Conservation (phyloP, 1,140 invertebrate genomes). For the Drosophila sulfurigaster region DNA sequence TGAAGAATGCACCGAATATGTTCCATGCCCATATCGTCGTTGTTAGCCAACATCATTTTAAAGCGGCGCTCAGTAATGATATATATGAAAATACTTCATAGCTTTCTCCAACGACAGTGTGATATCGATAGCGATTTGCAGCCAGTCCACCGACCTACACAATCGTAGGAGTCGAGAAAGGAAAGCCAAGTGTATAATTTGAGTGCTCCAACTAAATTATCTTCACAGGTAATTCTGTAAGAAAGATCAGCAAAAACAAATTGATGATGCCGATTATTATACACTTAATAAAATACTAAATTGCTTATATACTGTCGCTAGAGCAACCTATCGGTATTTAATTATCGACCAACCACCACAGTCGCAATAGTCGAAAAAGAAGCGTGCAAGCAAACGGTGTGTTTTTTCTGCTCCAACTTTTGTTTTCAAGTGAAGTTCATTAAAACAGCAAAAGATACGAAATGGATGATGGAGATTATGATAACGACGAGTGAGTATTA, state of each 20-base stretch:
- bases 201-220: too few species aligned
- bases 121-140: too few species aligned
- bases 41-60: background rate
- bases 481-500: conserved; percentile 89
- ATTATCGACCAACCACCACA: conserved; percentile 20
- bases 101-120: too few species aligned
- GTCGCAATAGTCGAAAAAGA: conserved; percentile 9
- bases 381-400: conserved; percentile 44
- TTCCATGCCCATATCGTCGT: background rate
- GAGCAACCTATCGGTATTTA: background rate
- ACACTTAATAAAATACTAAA: background rate
- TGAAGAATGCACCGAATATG: background rate
- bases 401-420: background rate
- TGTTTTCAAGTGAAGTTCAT: background rate
- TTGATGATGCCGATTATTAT: too few species aligned
- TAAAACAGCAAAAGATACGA: background rate
- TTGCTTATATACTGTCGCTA: background rate
- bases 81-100: too few species aligned
- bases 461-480: conserved; percentile 92
- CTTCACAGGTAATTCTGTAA: too few species aligned
- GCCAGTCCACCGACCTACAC: too few species aligned
- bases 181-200: too few species aligned
- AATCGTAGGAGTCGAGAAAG: too few species aligned
- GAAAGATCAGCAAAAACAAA: too few species aligned
- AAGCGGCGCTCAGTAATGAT: too few species aligned